Evolutionary conservation across 2,888 invertebrate species (phyloP), one percentile per base, ranked within the genome.

Genomic region (Tenthredo amoena): DNA sequence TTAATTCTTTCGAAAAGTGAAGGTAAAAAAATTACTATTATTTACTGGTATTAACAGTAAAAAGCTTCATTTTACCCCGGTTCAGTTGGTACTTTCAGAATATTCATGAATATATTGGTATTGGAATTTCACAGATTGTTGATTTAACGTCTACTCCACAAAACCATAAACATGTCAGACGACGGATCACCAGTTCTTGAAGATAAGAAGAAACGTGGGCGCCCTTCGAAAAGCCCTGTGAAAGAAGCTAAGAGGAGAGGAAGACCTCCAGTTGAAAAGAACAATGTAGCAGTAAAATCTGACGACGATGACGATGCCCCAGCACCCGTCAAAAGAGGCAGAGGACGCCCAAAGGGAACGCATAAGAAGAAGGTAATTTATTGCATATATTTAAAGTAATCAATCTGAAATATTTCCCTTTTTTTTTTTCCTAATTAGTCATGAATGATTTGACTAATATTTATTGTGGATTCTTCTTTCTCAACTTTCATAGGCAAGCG

Each of bases 151-250:
- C 40, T 50, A 74, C 18, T 84, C 26, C 40, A 74, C 9, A 43
- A 76, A 31, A 62, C 12, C 21, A 34, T 47, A 65, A 87, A 62
- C 37, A 94, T 94, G 94, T 93, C 94, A 82, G 94, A 94, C 90
- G 93, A 93, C 84, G 93, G 93, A 89, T 92, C 93, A 81, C 90
- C 93, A 74, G 92, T 92, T 31, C 91, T 92, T 21, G 94, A 93
- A 21, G 94, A 94, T 85, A 92, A 93, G 88, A 94, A 94, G 89
- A 94, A 94, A 87, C 90, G 94, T 50, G 93, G 94, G 3, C 91
- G 93, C 43, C 94, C 93, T 10, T 87, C 93, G 34, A 94, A 94
- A 87, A 88, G 81, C 77, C 79, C 82, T n/a, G 91, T 89, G 3
- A 93, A 93, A 87, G 93, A 93, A 86, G 88, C 93, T 0, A 93